These are phyloP conservation scores for Popillia japonica DNA, from an alignment of 1,140 invertebrate species.

Conservation along the genomic window DNA sequence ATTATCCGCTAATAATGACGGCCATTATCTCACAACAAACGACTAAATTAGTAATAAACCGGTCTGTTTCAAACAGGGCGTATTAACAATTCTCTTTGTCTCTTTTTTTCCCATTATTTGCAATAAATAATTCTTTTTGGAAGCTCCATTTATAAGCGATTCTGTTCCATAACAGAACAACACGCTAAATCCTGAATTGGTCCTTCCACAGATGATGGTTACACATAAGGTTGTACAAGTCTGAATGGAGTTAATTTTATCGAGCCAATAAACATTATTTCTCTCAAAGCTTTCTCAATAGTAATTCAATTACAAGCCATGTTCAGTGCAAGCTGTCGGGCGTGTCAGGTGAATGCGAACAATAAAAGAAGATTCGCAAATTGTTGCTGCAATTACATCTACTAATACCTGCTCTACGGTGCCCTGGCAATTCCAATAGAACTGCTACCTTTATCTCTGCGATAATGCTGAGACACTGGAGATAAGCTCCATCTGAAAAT, in stretches of 20 bases:
- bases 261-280: not conserved
- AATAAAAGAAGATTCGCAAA: slow-evolving; percentile 8
- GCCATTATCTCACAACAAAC: not conserved
- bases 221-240: not conserved
- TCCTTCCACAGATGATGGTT: not conserved
- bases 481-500: slow-evolving; percentile 22
- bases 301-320: slow-evolving; percentile 26
- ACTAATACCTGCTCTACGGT: slow-evolving; percentile 6
- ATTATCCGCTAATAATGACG: slow-evolving; percentile 8
- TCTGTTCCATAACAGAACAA: no score
- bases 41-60: slow-evolving; percentile 15
- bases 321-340: not conserved
- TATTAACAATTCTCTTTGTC: slow-evolving; percentile 7
- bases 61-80: not conserved
- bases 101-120: not conserved
- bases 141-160: not conserved
- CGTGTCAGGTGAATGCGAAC: not conserved
- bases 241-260: not conserved
- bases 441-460: slow-evolving; percentile 20
- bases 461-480: slow-evolving; percentile 22
- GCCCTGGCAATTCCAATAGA: slow-evolving; percentile 16
- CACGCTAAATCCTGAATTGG: no score
- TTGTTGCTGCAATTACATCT: slow-evolving; percentile 27
- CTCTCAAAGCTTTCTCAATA: not conserved
- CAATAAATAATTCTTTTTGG: slow-evolving; percentile 2